Evolutionary conservation across 2,888 invertebrate species (phyloP).

Genomic region (Ectemnius continuus): DNA sequence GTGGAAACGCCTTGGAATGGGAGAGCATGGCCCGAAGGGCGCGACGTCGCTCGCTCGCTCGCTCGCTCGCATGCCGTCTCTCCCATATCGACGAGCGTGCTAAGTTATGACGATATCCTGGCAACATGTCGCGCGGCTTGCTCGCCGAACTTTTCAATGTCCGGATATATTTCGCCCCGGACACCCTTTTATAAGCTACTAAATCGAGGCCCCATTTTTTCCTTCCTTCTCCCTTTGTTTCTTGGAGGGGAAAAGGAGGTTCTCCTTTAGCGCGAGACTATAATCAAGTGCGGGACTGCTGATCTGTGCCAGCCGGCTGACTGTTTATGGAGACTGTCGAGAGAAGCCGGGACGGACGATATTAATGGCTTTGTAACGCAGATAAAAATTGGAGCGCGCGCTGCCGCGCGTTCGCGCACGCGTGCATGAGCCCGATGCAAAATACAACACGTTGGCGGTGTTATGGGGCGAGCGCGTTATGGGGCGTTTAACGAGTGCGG

Average conservation of each 20-base stretch:
- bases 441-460: conserved; percentile 58
- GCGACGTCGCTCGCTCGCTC: no score
- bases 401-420: conserved; percentile 2
- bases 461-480: conserved; percentile 70
- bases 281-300: no score
- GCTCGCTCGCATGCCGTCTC: conserved; percentile 43
- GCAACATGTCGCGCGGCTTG: conserved; percentile 75
- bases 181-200: conserved; percentile 69
- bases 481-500: conserved; percentile 78
- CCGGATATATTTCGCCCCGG: conserved; percentile 69
- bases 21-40: not conserved
- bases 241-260: no score
- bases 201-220: conserved; percentile 32
- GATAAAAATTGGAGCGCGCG: not conserved
- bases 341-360: no score
- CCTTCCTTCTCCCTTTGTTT: no score
- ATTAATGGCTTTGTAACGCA: no score
- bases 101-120: conserved; percentile 75
- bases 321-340: no score
- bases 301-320: no score
- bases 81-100: conserved; percentile 69
- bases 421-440: conserved; percentile 48
- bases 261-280: no score
- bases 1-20: conserved; percentile 37
- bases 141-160: conserved; percentile 76